These are phyloP conservation scores for Bombus polaris DNA, from an alignment of 1,140 invertebrate species.

Conservation along the genomic window DNA sequence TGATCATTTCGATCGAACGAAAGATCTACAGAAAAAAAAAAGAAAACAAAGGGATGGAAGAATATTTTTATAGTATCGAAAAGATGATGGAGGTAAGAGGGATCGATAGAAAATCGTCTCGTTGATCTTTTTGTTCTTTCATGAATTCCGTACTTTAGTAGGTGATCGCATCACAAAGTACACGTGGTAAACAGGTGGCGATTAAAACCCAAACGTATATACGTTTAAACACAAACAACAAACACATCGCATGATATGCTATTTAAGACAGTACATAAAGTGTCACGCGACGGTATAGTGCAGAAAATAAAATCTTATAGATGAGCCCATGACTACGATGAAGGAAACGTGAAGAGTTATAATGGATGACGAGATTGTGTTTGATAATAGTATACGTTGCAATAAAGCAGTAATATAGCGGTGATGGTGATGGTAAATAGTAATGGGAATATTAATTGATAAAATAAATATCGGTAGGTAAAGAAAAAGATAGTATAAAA, in stretches of 20 bases:
- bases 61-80: too few relatives aligned
- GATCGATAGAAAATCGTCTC: constrained; percentile 8
- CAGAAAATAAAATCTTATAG: constrained; percentile 48
- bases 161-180: constrained; percentile 14
- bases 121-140: not conserved
- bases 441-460: constrained; percentile 1
- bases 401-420: not conserved
- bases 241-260: constrained; percentile 65
- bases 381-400: constrained; percentile 7
- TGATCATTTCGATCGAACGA: not conserved
- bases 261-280: constrained; percentile 57
- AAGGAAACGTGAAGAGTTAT: constrained; percentile 16
- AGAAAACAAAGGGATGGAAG: not conserved
- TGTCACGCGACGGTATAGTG: constrained; percentile 50
- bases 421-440: constrained; percentile 33
- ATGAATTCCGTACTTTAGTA: not conserved
- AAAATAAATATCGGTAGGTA: not conserved
- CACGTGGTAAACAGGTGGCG: not conserved
- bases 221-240: constrained; percentile 64
- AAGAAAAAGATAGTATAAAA: not conserved
- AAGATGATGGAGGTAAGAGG: too few relatives aligned
- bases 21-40: not conserved
- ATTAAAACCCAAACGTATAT: constrained; percentile 50
- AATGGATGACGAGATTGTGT: constrained; percentile 23
- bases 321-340: constrained; percentile 42